phyloP scores from a whole-genome alignment of 2,888 invertebrate genomes.

The Agrotis ipsilon region DNA sequence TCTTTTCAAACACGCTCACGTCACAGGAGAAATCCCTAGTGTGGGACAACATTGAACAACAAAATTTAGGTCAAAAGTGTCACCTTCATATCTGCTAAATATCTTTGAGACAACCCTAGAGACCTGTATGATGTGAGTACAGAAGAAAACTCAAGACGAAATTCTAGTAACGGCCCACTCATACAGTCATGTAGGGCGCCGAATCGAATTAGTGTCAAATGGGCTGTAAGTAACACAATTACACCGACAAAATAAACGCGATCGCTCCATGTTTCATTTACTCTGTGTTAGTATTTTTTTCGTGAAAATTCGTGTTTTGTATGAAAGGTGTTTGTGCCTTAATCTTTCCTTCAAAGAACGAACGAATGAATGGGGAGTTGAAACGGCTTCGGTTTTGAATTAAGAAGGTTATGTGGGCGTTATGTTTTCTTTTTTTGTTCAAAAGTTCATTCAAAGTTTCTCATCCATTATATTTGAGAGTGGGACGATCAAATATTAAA shows the following conservation, averaged over 20 bases:
- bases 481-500: slow-evolving; percentile 9
- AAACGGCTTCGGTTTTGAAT: slow-evolving; percentile 26
- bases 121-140: slow-evolving; percentile 3
- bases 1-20: no score
- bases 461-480: slow-evolving; percentile 34
- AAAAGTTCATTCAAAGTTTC: slow-evolving; percentile 20
- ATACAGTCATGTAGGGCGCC: slow-evolving; percentile 50
- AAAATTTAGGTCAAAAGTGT: background rate
- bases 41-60: no score
- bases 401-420: slow-evolving; percentile 21
- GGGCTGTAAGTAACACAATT: slow-evolving; percentile 66
- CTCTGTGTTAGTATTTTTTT: slow-evolving; percentile 10
- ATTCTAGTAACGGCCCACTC: slow-evolving; percentile 53
- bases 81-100: background rate
- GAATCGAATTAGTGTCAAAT: slow-evolving; percentile 73
- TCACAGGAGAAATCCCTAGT: no score
- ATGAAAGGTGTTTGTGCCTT: slow-evolving; percentile 42
- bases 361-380: slow-evolving; percentile 19
- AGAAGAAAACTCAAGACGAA: slow-evolving; percentile 44
- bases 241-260: slow-evolving; percentile 55
- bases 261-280: slow-evolving; percentile 37
- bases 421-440: slow-evolving; percentile 25
- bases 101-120: slow-evolving; percentile 15
- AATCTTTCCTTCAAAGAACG: slow-evolving; percentile 17
- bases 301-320: slow-evolving; percentile 24